phyloP scores from a whole-genome alignment of 2,888 invertebrate species.

The Coelinius sp. region DNA sequence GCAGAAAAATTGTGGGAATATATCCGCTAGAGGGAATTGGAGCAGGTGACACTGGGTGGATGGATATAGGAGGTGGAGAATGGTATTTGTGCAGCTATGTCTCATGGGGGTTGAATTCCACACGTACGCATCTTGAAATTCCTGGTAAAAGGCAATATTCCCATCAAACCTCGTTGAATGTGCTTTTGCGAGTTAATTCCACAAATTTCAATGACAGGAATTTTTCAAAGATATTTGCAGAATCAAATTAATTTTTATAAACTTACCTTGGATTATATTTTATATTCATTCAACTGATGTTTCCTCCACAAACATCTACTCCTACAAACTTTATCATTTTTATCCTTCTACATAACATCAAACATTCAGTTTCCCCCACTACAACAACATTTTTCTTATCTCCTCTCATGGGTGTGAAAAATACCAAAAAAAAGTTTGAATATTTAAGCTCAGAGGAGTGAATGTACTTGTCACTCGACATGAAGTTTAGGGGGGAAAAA shows the following conservation, averaged over 20 bases:
- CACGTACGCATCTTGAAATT: neutral
- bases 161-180: neutral
- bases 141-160: neutral
- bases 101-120: neutral
- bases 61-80: neutral
- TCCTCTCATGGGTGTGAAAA: neutral
- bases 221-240: neutral
- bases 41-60: neutral
- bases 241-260: neutral
- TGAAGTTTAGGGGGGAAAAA: neutral
- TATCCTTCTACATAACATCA: neutral
- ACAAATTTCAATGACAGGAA: neutral
- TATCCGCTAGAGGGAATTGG: neutral
- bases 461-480: slow-evolving; percentile 18
- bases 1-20: no score
- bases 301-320: neutral
- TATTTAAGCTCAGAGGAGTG: slow-evolving; percentile 8
- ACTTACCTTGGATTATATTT: no score
- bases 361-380: neutral
- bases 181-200: neutral
- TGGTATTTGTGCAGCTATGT: neutral
- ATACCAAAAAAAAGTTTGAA: neutral
- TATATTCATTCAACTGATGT: neutral
- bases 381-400: neutral
- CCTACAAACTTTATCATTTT: slow-evolving; percentile 2